phyloP scores from a whole-genome alignment of 2,113 vertebrate genomes.

The Cyprinodon tularosa region DNA sequence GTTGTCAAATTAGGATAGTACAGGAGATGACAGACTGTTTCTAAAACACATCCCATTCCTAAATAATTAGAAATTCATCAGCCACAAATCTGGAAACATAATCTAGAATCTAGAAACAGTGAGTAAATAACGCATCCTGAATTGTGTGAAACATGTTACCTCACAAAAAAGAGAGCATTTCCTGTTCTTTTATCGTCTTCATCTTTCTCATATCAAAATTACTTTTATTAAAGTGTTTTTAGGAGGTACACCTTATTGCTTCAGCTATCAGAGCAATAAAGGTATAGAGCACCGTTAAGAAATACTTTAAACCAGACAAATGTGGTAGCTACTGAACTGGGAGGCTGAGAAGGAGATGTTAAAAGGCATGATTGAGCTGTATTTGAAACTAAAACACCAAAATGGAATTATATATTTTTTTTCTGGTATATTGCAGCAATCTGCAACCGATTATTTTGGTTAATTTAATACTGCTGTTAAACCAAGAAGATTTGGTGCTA shows the following conservation, averaged over 20 bases:
- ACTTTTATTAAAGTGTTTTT: slow-evolving; percentile 2
- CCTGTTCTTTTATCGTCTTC: neutral
- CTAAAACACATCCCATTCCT: slow-evolving; percentile 6
- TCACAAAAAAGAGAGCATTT: neutral
- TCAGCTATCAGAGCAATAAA: slow-evolving; percentile 24
- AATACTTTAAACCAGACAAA: slow-evolving; percentile 13
- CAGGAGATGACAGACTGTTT: slow-evolving; percentile 28
- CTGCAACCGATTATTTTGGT: neutral
- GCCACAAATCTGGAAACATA: no score
- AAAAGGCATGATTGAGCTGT: neutral
- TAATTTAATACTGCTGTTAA: neutral
- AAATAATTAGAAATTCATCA: no score
- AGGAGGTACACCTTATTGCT: slow-evolving; percentile 10
- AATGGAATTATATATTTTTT: slow-evolving; percentile 3
- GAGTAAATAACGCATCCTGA: no score
- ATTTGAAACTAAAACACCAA: neutral
- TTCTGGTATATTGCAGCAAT: neutral
- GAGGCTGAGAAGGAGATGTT: neutral
- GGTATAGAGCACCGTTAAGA: slow-evolving; percentile 5
- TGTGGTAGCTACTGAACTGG: neutral
- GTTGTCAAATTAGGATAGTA: slow-evolving; percentile 3
- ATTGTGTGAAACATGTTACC: no score
- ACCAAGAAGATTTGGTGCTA: neutral
- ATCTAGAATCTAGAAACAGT: no score
- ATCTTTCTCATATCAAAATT: slow-evolving; percentile 14